Conservation (phyloP, 2,888 invertebrate genomes). For the Halocaridina rubra region DNA sequence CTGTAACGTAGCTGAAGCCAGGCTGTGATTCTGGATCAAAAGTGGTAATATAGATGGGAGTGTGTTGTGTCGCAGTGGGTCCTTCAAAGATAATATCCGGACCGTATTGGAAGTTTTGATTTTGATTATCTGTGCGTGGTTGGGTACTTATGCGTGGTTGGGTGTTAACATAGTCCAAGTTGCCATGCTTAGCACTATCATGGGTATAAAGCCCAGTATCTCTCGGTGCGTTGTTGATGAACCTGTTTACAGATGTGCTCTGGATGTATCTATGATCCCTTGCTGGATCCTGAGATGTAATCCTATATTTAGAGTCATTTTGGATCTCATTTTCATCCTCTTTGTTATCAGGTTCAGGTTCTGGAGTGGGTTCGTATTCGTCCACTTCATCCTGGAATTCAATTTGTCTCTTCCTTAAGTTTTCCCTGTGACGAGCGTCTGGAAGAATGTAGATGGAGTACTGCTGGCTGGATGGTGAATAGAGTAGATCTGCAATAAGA, state of each 20-base stretch:
- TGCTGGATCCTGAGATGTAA: background rate
- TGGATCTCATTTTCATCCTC: background rate
- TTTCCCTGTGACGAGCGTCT: background rate
- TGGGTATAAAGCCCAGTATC: no score
- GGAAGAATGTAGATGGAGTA: constrained; percentile 5
- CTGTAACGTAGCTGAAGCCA: constrained; percentile 8
- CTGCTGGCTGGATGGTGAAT: background rate
- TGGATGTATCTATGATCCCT: no score
- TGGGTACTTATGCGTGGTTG: background rate
- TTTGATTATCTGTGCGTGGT: no score
- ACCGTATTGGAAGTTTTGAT: background rate
- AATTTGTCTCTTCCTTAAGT: constrained; percentile 17
- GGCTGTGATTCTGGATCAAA: constrained; percentile 31
- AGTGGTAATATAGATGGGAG: background rate
- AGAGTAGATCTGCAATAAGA: background rate
- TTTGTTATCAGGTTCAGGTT: background rate
- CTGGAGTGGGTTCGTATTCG: background rate
- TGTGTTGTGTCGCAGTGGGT: background rate
- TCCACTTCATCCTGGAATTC: background rate
- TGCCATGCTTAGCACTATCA: no score
- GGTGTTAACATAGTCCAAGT: background rate
- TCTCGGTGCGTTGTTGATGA: no score
- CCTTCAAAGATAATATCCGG: background rate
- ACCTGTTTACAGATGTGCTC: no score
- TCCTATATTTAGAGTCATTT: background rate